Percentiles rank a stretch among this genome's conserved stretches.
Evolutionary conservation across 1,140 invertebrate genomes (phyloP).

Genomic region (Drosophila rufa): DNA sequence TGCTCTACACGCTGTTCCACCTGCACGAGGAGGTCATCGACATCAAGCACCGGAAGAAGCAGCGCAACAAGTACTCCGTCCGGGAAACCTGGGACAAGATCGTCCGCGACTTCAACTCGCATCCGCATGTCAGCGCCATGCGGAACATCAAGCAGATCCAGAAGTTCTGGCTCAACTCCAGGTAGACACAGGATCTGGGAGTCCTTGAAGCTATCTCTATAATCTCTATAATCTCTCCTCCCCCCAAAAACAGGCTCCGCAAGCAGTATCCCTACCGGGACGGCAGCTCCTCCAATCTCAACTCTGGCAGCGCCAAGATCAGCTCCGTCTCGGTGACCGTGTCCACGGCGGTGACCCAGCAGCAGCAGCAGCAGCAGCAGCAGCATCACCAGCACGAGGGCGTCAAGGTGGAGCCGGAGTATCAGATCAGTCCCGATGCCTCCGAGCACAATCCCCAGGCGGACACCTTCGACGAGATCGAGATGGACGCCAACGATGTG

Average conservation of each 20-base stretch:
- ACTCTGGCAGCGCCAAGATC: slow-evolving; percentile 36
- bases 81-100: slow-evolving; percentile 84
- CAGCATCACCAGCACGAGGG: slow-evolving; percentile 59
- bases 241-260: slow-evolving; percentile 58
- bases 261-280: slow-evolving; percentile 81
- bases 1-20: slow-evolving; percentile 78
- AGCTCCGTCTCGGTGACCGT: slow-evolving; percentile 18
- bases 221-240: not conserved
- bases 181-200: slow-evolving; percentile 28
- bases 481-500: slow-evolving; percentile 75
- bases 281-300: slow-evolving; percentile 42
- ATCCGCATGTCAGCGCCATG: slow-evolving; percentile 73
- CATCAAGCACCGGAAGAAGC: slow-evolving; percentile 80
- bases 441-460: slow-evolving; percentile 74
- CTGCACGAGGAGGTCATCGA: slow-evolving; percentile 83
- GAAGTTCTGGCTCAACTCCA: slow-evolving; percentile 84
- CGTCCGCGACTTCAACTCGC: slow-evolving; percentile 78
- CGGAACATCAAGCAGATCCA: slow-evolving; percentile 84
- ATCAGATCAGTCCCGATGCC: slow-evolving; percentile 72
- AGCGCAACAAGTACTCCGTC: slow-evolving; percentile 80
- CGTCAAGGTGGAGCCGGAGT: slow-evolving; percentile 80
- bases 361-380: slow-evolving; percentile 47
- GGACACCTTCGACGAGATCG: slow-evolving; percentile 79
- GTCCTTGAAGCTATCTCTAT: not conserved
- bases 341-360: slow-evolving; percentile 30